A percentile compares a stretch with the other conserved stretches of the same genome.
Conservation (phyloP, 1,140 invertebrate genomes). For the Macrocentrus cingulum region DNA sequence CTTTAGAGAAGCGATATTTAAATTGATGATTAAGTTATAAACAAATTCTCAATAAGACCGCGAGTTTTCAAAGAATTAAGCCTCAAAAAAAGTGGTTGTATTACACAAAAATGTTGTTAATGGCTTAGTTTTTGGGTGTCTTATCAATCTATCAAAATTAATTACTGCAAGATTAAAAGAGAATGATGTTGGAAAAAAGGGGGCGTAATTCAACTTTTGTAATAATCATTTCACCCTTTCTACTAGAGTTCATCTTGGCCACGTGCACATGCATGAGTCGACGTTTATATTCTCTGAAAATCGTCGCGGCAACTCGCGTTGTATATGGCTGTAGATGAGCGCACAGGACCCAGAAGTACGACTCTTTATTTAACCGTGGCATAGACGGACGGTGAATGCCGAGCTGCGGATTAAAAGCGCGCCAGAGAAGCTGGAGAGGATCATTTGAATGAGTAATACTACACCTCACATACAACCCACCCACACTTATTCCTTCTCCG, state of each 20-base stretch:
- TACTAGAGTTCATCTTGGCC: not conserved
- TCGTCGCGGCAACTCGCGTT: not conserved
- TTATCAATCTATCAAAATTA: too few relatives aligned
- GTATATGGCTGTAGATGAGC: not conserved
- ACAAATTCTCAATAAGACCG: too few relatives aligned
- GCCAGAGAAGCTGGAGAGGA: constrained; percentile 41
- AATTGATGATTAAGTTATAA: too few relatives aligned
- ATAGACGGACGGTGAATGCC: constrained; percentile 51
- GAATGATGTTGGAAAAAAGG: not conserved
- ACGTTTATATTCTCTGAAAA: constrained; percentile 19
- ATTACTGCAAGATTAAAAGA: not conserved
- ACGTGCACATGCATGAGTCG: constrained; percentile 18
- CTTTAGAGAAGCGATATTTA: too few relatives aligned
- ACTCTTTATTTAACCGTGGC: constrained; percentile 40
- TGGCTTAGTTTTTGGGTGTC: too few relatives aligned
- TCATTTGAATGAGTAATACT: constrained; percentile 62
- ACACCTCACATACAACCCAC: constrained; percentile 57
- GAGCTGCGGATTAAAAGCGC: constrained; percentile 51
- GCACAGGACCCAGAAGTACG: constrained; percentile 33
- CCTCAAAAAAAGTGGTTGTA: too few relatives aligned
- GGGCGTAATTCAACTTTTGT: not conserved
- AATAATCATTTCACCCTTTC: constrained; percentile 6
- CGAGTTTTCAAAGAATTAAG: too few relatives aligned
- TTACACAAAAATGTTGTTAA: too few relatives aligned
- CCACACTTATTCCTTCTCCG: constrained; percentile 41